phyloP scores from a whole-genome alignment of 30 jellyfish, hydroid and myxozoan genomes.

The Haliclystus octoradiatus region DNA sequence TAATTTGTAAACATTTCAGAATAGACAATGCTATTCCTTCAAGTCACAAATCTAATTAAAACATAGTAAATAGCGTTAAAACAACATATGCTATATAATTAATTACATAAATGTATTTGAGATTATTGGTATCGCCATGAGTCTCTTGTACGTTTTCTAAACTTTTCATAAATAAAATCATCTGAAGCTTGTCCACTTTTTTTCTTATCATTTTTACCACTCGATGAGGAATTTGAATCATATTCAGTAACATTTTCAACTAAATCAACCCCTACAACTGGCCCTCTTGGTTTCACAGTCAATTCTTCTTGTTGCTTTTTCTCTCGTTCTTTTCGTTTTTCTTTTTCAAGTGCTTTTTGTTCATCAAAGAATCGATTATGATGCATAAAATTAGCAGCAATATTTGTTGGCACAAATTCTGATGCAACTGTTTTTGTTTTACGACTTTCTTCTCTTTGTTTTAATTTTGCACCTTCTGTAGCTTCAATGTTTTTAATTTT shows the following conservation, averaged over 20 bases:
- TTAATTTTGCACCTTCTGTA: constrained; percentile 92
- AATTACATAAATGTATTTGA: too few relatives aligned
- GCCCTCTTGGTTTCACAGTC: constrained; percentile 56
- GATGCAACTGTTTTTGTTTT: constrained; percentile 56
- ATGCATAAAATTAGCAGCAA: constrained; percentile 90
- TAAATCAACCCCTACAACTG: constrained; percentile 59
- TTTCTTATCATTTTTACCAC: constrained; percentile 24
- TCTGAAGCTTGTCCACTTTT: constrained; percentile 59
- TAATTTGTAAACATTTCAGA: too few relatives aligned
- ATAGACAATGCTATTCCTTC: too few relatives aligned
- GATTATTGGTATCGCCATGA: constrained; percentile 72
- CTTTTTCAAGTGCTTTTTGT: constrained; percentile 62
- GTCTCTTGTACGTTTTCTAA: constrained; percentile 68
- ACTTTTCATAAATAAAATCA: constrained; percentile 83
- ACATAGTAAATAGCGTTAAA: too few relatives aligned
- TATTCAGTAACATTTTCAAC: constrained; percentile 7
- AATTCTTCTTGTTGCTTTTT: constrained; percentile 18
- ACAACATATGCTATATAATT: too few relatives aligned
- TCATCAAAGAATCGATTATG: constrained; percentile 86
- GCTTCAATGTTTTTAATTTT: constrained; percentile 87
- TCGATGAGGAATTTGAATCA: background rate
- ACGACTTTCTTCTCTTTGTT: constrained; percentile 59
- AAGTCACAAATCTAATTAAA: too few relatives aligned
- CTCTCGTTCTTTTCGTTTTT: constrained; percentile 57
- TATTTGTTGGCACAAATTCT: constrained; percentile 91